Percentiles rank a stretch among this genome's conserved stretches.
phyloP scores from a whole-genome alignment of 2,888 invertebrate species.

The Cosmia trapezina region DNA sequence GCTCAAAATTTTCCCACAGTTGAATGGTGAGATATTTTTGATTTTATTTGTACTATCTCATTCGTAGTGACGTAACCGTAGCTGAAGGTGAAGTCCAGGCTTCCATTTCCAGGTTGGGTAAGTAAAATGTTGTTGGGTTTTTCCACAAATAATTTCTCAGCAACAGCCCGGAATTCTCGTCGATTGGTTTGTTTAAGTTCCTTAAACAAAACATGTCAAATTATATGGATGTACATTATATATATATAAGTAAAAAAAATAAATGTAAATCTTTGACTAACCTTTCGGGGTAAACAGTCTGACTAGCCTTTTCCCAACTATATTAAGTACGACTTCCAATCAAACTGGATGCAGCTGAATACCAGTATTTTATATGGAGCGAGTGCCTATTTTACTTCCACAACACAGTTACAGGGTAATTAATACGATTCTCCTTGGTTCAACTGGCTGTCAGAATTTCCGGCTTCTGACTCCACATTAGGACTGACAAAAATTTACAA shows the following conservation, averaged over 20 bases:
- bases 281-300: neutral
- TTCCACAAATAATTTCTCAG: neutral
- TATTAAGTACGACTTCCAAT: neutral
- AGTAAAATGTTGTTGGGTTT: neutral
- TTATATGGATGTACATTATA: too few species aligned
- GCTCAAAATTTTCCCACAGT: slow-evolving; percentile 70
- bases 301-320: neutral
- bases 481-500: neutral
- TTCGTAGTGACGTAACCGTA: neutral
- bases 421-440: neutral
- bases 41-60: neutral
- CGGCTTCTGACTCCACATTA: neutral
- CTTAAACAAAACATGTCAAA: too few species aligned
- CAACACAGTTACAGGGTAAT: neutral
- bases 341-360: neutral
- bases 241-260: too few species aligned
- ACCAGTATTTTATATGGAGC: neutral
- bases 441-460: too few species aligned
- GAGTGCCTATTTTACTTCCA: neutral
- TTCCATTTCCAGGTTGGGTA: too few species aligned
- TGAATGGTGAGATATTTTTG: slow-evolving; percentile 69
- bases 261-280: too few species aligned
- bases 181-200: too few species aligned
- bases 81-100: neutral
- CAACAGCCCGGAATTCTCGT: neutral